Base-by-base conservation (phyloP, 2,888 invertebrate genomes). In the Cerceris rybyensis region DNA sequence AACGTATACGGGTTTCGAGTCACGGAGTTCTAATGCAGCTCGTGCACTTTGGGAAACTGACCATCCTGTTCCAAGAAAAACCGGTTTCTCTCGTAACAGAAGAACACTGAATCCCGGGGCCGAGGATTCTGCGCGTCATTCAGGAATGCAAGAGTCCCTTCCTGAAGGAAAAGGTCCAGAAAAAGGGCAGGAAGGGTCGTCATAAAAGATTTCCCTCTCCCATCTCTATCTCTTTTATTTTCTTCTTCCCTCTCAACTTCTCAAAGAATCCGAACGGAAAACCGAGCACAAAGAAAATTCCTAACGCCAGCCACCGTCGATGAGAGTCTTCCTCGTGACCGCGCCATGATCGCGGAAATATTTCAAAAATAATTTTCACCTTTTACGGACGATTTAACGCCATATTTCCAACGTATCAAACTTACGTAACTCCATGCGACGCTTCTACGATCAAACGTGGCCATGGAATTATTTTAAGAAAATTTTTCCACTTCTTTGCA, bases 61-160 rank as follows among this genome's bases (percentile, higher is more conserved):
- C 61, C 70, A 64, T 59, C 63, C 65, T 13, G 52, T 72, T 75
- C 59, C 46, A 59, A 66, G 81, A 65, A 82, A 77, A 76, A 81
- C 81, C 70, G 81, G 78, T 81, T 82, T 73, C 49, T 46, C 52
- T 70, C 17, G 68, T 59, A 70, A 80, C 59, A 69, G 80, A 75
- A 69, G 64, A 50, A 65, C 49, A 42, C 68, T 65, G 69, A 54
- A 61, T 55, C 61, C 49, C 16, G 13, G 54, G 39, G 49, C 67
- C 17, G 57, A 70, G 70, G 64, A 73, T 82, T 78, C 70, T 58
- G 71, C 73, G 75, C 64, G 70, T 75, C 80, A 80, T 64, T 64
- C 13, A 68, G 75, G 80, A 80, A 82, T 82, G 78, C 60, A 28
- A 28, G 17, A 65, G 60, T 52, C 74, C 67, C 72, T 74, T 65